Conservation (phyloP, 2,113 vertebrate species). For the Candoia aspera region DNA sequence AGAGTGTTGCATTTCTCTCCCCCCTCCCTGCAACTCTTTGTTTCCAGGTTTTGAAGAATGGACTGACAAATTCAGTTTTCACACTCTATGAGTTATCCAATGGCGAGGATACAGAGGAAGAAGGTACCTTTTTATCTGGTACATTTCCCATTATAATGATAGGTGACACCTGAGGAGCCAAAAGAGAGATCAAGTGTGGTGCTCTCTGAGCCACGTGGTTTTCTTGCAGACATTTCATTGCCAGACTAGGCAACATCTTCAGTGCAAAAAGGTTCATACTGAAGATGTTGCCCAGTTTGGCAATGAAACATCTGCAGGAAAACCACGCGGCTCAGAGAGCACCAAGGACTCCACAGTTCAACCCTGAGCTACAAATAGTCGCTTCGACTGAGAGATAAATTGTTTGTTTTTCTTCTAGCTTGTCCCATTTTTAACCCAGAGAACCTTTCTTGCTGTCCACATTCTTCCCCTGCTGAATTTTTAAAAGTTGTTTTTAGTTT, state of each 20-base stretch:
- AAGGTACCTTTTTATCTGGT: constrained; percentile 75
- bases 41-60: constrained; percentile 87
- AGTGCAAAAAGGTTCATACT: too few relatives aligned
- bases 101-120: constrained; percentile 89
- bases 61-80: constrained; percentile 93
- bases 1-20: not conserved
- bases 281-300: too few relatives aligned
- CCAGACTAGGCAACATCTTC: too few relatives aligned
- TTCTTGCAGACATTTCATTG: too few relatives aligned
- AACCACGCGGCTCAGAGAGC: too few relatives aligned
- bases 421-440: not conserved
- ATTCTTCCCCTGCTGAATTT: not conserved
- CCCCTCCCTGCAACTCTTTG: accelerated
- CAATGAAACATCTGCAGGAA: too few relatives aligned
- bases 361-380: too few relatives aligned
- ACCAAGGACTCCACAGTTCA: too few relatives aligned
- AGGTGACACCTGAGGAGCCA: not conserved
- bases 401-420: not conserved
- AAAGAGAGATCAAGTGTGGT: not conserved
- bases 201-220: too few relatives aligned
- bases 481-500: not conserved
- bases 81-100: constrained; percentile 91
- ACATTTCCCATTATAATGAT: not conserved
- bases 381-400: not conserved
- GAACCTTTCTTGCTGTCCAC: not conserved